Evolutionary conservation across 2,113 vertebrate species (phyloP).

Genomic region (Corythornis vintsioides): DNA sequence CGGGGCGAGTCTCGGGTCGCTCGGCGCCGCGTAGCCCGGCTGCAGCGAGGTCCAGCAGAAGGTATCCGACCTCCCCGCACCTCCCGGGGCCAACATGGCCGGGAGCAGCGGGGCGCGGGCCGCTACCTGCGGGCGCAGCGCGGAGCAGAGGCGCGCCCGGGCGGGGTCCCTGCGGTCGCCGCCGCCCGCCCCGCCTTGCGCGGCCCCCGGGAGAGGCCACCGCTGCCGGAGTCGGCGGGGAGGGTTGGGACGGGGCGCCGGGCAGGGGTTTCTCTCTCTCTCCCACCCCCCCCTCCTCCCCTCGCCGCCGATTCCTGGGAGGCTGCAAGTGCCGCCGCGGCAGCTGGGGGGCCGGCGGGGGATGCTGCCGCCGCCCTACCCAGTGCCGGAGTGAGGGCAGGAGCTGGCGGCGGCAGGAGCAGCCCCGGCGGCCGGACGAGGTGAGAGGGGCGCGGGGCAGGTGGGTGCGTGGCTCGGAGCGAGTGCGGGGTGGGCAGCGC

Average conservation of each 20-base stretch:
- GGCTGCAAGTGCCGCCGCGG: slow-evolving; percentile 44
- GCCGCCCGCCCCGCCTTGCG: background rate
- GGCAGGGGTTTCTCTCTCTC: slow-evolving; percentile 19
- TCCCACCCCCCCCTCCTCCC: background rate
- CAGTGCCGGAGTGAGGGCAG: slow-evolving; percentile 36
- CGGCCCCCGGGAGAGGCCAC: background rate
- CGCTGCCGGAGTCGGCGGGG: background rate
- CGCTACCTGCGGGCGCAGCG: background rate
- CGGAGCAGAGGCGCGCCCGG: background rate
- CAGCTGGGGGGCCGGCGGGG: slow-evolving; percentile 48
- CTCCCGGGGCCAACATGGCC: background rate
- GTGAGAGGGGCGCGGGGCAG: background rate
- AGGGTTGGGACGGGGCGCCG: slow-evolving; percentile 1
- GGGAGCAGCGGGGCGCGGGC: background rate
- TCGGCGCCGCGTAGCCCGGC: background rate
- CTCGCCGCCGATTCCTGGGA: slow-evolving; percentile 26
- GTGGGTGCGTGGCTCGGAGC: background rate
- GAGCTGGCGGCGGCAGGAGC: slow-evolving; percentile 33
- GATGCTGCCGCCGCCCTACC: slow-evolving; percentile 52
- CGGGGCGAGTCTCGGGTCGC: background rate
- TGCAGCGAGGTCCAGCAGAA: fast-evolving
- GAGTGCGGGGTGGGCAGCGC: background rate
- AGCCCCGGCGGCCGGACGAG: slow-evolving; percentile 19
- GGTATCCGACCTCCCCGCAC: background rate
- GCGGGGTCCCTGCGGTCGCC: background rate